Base-by-base conservation (phyloP, 2,113 vertebrate species). In the Cromileptes altivelis region DNA sequence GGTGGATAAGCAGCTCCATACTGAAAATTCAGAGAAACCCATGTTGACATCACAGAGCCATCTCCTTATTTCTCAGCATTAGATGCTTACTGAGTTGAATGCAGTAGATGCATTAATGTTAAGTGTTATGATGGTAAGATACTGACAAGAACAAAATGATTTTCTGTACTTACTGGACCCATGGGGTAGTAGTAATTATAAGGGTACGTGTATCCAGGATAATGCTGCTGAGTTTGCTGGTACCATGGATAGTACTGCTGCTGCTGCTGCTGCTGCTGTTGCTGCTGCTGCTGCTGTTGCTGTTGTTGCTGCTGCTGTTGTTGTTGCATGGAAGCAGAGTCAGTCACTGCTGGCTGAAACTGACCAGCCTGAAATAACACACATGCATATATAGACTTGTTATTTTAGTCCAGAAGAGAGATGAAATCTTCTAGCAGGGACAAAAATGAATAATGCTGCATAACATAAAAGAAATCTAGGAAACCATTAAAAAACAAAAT, bases 161-260 rank as follows among this genome's bases (percentile, higher is more conserved):
- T 45, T 25, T 71, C 0, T 70, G 11, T 70, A 92, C 96, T 95
- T 90, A 97, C 97, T 62, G 92, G 90, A 56, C 70, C 65, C 96
- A 97, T 92, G 21, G 91, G 95, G 61, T 97, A 97, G 82, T 97
- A 97, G 88, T 97, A 97, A 89, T 95, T 95, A 83, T 98, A 98
- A 0, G 96, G 95, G 30, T 97, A 98, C 19, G 95, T 55, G 11
- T 98, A 98, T 69, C 90, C 97, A 90, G 96, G 95, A 64, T 97
- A 96, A 75, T 93, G 96, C 78, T 96, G 97, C 87, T 97, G 97
- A 93, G 96, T 97, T 92, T 97, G 97, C 85, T 96, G 97, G 88
- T 98, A 97, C 91, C 97, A 97, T 0, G 96, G 96, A 82, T 97
- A 96, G 85, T 95, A 97, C 78, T 97, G 96, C 91, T 96, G 96